Evolutionary conservation across 1,140 invertebrate genomes (phyloP).

Genomic region (Drosophila sturtevanti): DNA sequence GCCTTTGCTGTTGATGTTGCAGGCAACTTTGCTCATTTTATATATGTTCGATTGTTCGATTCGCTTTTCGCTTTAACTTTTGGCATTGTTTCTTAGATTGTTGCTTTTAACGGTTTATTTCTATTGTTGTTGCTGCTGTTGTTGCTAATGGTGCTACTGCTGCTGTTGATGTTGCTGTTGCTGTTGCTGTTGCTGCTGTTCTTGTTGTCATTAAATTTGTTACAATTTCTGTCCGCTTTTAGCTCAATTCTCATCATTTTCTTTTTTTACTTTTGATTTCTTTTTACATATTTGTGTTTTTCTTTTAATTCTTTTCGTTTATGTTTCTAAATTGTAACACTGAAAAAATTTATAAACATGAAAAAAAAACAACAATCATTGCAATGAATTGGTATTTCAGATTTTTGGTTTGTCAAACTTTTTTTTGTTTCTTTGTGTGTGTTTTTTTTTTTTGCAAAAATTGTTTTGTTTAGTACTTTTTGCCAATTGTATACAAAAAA

Average conservation of each 20-base stretch:
- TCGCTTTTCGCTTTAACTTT: slow-evolving; percentile 46
- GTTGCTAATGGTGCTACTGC: background rate
- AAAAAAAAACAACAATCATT: background rate
- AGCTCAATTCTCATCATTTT: slow-evolving; percentile 6
- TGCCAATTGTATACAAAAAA: background rate
- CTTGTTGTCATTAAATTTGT: background rate
- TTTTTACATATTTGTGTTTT: slow-evolving; percentile 17
- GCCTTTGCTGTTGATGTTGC: slow-evolving; percentile 36
- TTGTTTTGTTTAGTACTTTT: background rate
- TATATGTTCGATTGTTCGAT: slow-evolving; percentile 43
- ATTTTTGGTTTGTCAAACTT: background rate
- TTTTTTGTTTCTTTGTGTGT: background rate
- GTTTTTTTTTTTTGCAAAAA: background rate
- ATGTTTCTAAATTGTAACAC: slow-evolving; percentile 34
- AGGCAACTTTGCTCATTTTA: slow-evolving; percentile 63
- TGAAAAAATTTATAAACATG: slow-evolving; percentile 21
- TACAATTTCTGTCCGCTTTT: background rate
- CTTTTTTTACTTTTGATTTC: background rate
- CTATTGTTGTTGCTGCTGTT: slow-evolving; percentile 25
- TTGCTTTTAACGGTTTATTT: slow-evolving; percentile 6
- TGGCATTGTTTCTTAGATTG: slow-evolving; percentile 56
- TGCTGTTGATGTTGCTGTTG: background rate
- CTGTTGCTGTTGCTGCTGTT: background rate
- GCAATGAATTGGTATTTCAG: background rate
- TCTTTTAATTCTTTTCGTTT: slow-evolving; percentile 37